Percentiles rank a stretch among this genome's conserved stretches.
Conservation (phyloP, 2,888 invertebrate genomes). For the Lithophane ornitopus region DNA sequence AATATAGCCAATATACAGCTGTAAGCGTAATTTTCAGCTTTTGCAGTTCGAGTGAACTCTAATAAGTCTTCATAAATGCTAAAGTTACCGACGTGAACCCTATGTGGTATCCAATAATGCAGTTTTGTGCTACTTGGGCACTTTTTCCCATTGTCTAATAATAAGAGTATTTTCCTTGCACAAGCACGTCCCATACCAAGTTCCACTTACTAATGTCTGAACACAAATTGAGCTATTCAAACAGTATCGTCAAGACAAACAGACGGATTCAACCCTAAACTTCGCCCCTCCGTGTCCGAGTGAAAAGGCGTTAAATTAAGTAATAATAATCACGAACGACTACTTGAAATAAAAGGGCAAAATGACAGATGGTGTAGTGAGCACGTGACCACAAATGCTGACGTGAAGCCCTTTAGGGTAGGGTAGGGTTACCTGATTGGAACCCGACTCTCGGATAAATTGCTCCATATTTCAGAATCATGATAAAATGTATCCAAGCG, state of each 20-base stretch:
- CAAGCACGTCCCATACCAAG: not conserved
- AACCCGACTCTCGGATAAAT: slow-evolving; percentile 19
- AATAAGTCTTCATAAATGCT: no score
- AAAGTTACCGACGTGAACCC: no score
- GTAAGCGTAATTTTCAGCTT: no score
- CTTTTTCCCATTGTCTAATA: not conserved
- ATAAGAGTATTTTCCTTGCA: not conserved
- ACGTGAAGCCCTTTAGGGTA: slow-evolving; percentile 7
- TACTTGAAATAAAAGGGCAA: slow-evolving; percentile 32
- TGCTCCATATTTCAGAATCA: slow-evolving; percentile 8
- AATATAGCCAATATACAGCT: no score
- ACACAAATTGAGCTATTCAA: not conserved
- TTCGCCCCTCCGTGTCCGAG: not conserved
- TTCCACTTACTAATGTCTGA: not conserved
- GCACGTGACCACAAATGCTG: slow-evolving; percentile 36
- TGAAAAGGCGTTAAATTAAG: slow-evolving; percentile 21
- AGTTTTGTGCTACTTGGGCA: no score
- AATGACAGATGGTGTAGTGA: slow-evolving; percentile 28
- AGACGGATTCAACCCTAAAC: slow-evolving; percentile 8
- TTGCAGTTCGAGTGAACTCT: no score
- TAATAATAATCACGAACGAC: slow-evolving; percentile 30
- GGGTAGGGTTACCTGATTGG: slow-evolving; percentile 16
- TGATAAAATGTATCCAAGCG: not conserved
- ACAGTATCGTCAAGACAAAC: not conserved
- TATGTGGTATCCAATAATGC: no score